Conservation (phyloP, 2,888 invertebrate species). For the Tetranychus piercei region DNA sequence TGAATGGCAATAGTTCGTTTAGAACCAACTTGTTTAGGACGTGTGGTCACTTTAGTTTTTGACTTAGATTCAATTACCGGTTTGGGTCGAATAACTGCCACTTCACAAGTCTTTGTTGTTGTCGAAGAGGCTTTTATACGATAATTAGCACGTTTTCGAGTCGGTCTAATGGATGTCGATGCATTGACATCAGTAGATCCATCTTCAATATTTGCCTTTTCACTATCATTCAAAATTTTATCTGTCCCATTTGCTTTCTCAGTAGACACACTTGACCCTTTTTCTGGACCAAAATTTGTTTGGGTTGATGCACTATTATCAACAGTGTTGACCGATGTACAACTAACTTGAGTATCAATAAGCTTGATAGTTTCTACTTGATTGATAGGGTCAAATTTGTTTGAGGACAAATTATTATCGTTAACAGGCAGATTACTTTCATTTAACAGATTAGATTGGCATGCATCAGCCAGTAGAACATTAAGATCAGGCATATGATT, state of each 20-base stretch:
- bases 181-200: not conserved
- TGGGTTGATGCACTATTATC: too few relatives aligned
- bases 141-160: constrained; percentile 10
- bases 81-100: not conserved
- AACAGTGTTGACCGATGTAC: too few relatives aligned
- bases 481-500: not conserved
- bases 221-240: not conserved
- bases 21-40: not conserved
- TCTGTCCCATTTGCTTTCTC: too few relatives aligned
- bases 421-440: too few relatives aligned
- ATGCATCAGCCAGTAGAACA: not conserved
- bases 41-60: not conserved
- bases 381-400: too few relatives aligned
- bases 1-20: constrained; percentile 5
- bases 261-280: too few relatives aligned
- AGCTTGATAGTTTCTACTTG: too few relatives aligned
- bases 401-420: too few relatives aligned
- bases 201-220: not conserved
- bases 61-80: constrained; percentile 2
- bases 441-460: not conserved
- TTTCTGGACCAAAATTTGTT: too few relatives aligned
- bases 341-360: too few relatives aligned
- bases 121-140: not conserved
- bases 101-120: not conserved
- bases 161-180: not conserved